These are phyloP conservation scores for Mechanitis messenoides DNA, from an alignment of 2,888 invertebrate genomes.

Conservation along the genomic window DNA sequence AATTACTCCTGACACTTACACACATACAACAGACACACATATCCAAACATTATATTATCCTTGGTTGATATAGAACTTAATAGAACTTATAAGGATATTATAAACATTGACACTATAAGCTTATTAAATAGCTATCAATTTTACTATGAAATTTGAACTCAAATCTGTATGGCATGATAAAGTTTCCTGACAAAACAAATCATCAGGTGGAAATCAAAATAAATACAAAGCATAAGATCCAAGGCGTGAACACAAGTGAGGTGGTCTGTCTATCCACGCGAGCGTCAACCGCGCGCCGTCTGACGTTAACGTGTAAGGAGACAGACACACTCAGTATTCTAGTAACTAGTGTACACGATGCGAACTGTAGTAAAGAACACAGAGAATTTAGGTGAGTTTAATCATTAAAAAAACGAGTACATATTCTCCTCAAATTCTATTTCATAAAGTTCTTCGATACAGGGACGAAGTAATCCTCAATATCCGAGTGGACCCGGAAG, in stretches of 20 bases:
- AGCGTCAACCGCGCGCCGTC: constrained; percentile 43
- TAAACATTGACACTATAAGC: too few species aligned
- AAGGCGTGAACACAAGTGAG: constrained; percentile 24
- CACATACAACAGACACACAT: too few species aligned
- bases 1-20: too few species aligned
- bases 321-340: background rate
- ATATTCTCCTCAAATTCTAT: background rate
- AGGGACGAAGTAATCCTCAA: constrained; percentile 80
- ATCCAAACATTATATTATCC: too few species aligned
- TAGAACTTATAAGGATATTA: too few species aligned
- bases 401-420: background rate
- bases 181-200: too few species aligned
- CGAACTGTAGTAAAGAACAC: background rate
- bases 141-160: too few species aligned
- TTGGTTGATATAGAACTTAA: too few species aligned
- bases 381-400: background rate
- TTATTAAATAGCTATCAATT: too few species aligned
- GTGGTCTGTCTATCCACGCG: constrained; percentile 45
- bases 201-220: background rate
- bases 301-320: constrained; percentile 16
- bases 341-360: background rate
- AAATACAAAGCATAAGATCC: background rate
- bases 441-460: background rate
- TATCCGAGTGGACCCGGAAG: constrained; percentile 82
- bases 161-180: too few species aligned